Conservation (phyloP, 2,113 vertebrate species). For the Sceloporus tristichus region DNA sequence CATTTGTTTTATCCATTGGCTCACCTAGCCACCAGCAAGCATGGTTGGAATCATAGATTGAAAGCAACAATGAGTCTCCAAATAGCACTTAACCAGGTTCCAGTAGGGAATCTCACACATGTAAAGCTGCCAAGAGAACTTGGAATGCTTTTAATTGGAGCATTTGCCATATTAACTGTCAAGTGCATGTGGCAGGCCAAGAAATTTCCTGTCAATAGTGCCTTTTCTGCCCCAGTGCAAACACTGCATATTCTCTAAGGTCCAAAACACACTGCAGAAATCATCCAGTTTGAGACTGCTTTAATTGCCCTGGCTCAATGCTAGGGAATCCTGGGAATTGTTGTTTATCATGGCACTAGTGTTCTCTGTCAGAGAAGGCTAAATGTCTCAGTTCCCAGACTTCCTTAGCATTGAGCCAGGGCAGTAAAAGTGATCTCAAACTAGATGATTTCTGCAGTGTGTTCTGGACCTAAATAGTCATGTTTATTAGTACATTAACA, state of each 20-base stretch:
- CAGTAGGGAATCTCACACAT: not conserved
- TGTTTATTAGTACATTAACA: not conserved
- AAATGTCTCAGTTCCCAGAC: too few species aligned
- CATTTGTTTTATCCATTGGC: not conserved
- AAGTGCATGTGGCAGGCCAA: not conserved
- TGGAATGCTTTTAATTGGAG: not conserved
- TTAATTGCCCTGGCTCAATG: too few species aligned
- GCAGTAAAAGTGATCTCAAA: too few species aligned
- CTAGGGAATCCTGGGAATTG: too few species aligned
- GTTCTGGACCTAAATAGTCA: too few species aligned
- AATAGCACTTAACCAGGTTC: not conserved
- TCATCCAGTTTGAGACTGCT: too few species aligned
- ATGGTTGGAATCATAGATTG: not conserved
- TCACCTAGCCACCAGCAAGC: not conserved
- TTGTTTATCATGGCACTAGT: too few species aligned
- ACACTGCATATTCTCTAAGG: too few species aligned
- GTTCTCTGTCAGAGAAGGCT: too few species aligned
- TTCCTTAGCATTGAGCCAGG: too few species aligned
- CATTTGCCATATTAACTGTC: not conserved
- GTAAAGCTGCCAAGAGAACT: not conserved
- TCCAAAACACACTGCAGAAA: too few species aligned
- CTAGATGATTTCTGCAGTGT: too few species aligned
- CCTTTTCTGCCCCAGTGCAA: not conserved
- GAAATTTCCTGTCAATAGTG: not conserved
- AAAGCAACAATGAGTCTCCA: not conserved